Base-by-base conservation (phyloP, 2,888 invertebrate species). In the Candidula unifasciata region DNA sequence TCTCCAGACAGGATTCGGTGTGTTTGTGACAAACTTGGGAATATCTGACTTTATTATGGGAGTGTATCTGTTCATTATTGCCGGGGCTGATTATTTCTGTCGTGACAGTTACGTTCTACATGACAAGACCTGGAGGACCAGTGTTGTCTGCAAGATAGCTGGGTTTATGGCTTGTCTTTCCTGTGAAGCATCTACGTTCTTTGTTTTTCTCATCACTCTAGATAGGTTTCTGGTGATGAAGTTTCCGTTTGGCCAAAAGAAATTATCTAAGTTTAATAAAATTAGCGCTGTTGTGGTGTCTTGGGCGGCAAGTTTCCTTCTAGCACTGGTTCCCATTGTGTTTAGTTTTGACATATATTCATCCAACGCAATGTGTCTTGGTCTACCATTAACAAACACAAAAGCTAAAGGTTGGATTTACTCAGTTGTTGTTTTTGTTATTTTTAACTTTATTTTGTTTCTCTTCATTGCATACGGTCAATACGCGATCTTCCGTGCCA, bases 171-270 rank as follows among this genome's bases (percentile, higher is more conserved):
- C 89, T 3, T 87, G 88, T 3, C 27, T 90, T 33, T 95, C 95
- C 82, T 95, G 95, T 85, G 95, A 95, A 91, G 95, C 95, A 3
- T 96, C 95, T 0, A 95, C 95, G 0, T 91, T 95, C 85, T 94
- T 95, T 80, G 93, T 96, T 24, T 94, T 95, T 0, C 89, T 95
- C 85, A 95, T 96, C 84, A 96, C 95, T 1, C 94, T 95, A 93
- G 96, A 96, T 91, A 94, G 96, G 21, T 94, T 95, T 88, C 94
- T 95, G 87, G 95, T 95, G 0, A 95, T 96, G 52, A 95, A 95
- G 33, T 94, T 95, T 87, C 95, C 95, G n/a, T 92, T 96, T 79
- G 94, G 88, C 16, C 86, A 86, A 54, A 64, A 85, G 21, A 80
- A 83, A n/a, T 89, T 93, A 37, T 90, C 89, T 8, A 73, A 87